Evolutionary conservation across 2,113 vertebrate genomes (phyloP).

Genomic region (Lepus europaeus): DNA sequence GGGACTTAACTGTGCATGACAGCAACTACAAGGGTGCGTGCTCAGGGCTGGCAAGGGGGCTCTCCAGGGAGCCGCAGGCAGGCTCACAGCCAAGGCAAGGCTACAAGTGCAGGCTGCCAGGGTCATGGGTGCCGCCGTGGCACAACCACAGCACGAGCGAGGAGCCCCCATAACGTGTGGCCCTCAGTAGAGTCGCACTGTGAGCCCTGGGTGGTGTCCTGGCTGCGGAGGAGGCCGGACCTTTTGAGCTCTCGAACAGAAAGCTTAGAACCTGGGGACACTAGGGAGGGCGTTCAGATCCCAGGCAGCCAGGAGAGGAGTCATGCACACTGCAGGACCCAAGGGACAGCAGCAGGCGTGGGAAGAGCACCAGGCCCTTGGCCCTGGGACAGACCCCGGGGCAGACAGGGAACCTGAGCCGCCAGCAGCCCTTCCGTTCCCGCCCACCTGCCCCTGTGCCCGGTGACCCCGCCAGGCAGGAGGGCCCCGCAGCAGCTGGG

Average conservation of each 20-base stretch:
- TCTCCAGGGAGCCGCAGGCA: neutral
- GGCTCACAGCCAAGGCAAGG: neutral
- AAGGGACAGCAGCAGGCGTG: fast-evolving
- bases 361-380: neutral
- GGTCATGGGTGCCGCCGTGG: fast-evolving
- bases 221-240: neutral
- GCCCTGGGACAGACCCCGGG: no score
- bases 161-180: neutral
- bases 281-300: no score
- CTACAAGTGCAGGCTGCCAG: neutral
- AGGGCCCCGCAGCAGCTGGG: no score
- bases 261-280: no score
- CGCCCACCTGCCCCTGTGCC: no score
- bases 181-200: no score
- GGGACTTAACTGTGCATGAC: neutral
- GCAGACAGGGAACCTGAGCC: neutral
- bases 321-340: neutral
- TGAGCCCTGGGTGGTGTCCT: no score
- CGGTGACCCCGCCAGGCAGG: no score
- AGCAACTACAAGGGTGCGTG: neutral
- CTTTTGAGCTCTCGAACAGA: no score
- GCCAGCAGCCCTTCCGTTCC: no score
- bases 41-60: neutral
- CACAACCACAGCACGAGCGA: neutral
- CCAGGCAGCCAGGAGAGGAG: no score